Percentiles rank a stretch among this genome's conserved stretches.
These are phyloP conservation scores for Clunio marinus DNA, from an alignment of 2,888 invertebrate genomes.

Conservation along the genomic window DNA sequence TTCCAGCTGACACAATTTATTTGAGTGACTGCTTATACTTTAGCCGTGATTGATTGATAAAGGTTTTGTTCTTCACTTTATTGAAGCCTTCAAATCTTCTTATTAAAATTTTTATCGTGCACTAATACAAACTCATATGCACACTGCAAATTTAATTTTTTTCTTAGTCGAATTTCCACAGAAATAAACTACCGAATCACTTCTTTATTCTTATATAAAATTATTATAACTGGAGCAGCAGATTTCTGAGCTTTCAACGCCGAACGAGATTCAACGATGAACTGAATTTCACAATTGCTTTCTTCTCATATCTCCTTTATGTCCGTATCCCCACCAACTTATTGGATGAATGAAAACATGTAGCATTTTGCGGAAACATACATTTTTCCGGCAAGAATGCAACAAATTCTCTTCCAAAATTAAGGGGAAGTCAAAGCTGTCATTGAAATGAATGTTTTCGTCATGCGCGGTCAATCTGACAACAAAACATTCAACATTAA, in stretches of 20 bases:
- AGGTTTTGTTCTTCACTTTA: not conserved
- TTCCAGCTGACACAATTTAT: not conserved
- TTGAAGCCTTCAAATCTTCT: not conserved
- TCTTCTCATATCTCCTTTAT: not conserved
- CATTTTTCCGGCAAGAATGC: not conserved
- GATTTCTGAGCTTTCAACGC: not conserved
- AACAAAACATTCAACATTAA: not conserved
- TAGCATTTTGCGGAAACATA: too few relatives aligned
- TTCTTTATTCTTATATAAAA: not conserved
- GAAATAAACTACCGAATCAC: constrained; percentile 1
- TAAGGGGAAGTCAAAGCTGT: not conserved
- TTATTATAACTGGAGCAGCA: not conserved
- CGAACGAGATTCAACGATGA: constrained; percentile 1
- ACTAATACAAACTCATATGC: not conserved
- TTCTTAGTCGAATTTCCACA: not conserved
- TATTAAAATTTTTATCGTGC: not conserved
- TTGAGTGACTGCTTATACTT: constrained; percentile 5
- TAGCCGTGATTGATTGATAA: constrained; percentile 10
- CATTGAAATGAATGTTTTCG: not conserved
- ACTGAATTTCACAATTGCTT: not conserved
- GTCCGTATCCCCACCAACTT: not conserved
- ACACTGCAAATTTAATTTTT: not conserved
- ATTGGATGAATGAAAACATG: not conserved
- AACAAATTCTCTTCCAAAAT: not conserved
- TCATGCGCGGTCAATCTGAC: not conserved